Percentiles rank a stretch among this genome's conserved stretches.
These are phyloP conservation scores for Heteromurus nitidus DNA, from an alignment of 2,888 invertebrate species.

Conservation along the genomic window DNA sequence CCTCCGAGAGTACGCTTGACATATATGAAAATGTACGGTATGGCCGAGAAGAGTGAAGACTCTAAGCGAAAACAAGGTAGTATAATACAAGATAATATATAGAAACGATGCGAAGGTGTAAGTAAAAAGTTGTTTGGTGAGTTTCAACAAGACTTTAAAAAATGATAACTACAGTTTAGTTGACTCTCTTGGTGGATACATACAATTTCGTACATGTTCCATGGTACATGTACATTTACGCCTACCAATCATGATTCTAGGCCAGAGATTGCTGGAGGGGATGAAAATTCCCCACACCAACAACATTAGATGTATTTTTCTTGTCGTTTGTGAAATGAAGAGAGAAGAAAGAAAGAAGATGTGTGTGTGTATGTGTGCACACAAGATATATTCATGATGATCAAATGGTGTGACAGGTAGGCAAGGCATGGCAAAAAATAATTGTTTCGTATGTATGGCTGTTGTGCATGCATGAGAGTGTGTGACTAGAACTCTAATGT, in stretches of 20 bases:
- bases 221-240: constrained; percentile 38
- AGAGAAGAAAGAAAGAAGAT: background rate
- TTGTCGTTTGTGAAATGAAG: background rate
- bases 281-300: constrained; percentile 60
- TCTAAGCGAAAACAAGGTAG: too few relatives aligned
- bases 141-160: constrained; percentile 17
- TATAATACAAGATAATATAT: too few relatives aligned
- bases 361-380: background rate
- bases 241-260: constrained; percentile 58
- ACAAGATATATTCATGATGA: background rate
- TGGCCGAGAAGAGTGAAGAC: too few relatives aligned
- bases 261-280: constrained; percentile 64
- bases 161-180: too few relatives aligned
- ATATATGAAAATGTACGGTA: too few relatives aligned
- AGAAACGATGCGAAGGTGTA: too few relatives aligned
- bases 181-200: background rate
- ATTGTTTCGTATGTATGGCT: background rate
- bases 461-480: background rate
- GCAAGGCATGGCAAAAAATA: background rate
- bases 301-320: background rate
- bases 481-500: too few relatives aligned
- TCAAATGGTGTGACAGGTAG: too few relatives aligned
- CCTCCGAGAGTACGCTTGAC: too few relatives aligned
- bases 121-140: constrained; percentile 47
- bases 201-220: too few relatives aligned